Evolutionary conservation across 1,140 invertebrate species (phyloP).

Genomic region (Neodiprion lecontei): DNA sequence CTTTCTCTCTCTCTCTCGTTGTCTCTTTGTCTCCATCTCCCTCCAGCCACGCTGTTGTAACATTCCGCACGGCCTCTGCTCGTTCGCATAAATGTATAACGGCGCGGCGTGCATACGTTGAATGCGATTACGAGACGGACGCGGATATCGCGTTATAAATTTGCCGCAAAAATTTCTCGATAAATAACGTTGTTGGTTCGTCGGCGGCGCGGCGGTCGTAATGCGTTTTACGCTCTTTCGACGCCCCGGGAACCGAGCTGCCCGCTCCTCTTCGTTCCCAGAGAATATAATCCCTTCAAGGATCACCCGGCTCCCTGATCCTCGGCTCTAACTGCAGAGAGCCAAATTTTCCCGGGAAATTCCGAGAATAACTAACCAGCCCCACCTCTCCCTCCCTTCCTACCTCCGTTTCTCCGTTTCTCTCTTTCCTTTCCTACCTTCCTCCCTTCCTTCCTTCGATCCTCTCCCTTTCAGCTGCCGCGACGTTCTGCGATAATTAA

Average conservation of each 20-base stretch:
- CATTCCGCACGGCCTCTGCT: constrained; percentile 21
- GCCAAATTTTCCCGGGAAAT: background rate
- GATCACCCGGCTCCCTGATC: too few relatives aligned
- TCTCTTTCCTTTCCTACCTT: constrained; percentile 3
- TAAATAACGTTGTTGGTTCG: background rate
- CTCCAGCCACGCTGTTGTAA: constrained; percentile 12
- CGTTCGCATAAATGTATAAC: background rate
- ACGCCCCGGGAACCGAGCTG: too few relatives aligned
- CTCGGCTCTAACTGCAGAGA: background rate
- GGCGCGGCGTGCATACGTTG: background rate
- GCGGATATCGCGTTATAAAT: background rate
- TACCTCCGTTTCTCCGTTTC: constrained; percentile 11
- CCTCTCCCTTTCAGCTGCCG: background rate
- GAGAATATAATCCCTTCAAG: background rate
- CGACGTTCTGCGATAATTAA: constrained; percentile 16
- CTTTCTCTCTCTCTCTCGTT: constrained; percentile 12
- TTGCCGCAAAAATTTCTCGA: background rate
- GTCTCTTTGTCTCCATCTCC: constrained; percentile 3
- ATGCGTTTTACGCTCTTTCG: background rate
- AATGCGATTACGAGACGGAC: background rate
- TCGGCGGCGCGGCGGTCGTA: too few relatives aligned
- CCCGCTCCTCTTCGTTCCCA: too few relatives aligned
- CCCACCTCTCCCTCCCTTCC: constrained; percentile 21
- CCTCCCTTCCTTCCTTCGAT: constrained; percentile 10
- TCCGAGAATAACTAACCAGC: constrained; percentile 12